Evolutionary conservation across 2,888 invertebrate genomes (phyloP).

Genomic region (Meteorus colon): DNA sequence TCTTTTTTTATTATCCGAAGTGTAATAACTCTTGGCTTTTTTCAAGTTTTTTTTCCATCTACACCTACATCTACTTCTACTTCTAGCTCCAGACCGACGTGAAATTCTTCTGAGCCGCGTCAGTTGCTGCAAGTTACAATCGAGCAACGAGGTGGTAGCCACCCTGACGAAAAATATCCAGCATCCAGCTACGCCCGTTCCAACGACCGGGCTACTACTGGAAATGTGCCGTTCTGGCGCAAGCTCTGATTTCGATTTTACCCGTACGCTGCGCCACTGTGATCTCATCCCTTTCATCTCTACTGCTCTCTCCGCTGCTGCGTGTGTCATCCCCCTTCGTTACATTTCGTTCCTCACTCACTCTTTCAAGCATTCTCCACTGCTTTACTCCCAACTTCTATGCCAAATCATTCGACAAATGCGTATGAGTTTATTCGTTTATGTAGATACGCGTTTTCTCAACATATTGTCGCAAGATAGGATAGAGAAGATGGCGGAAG

Average conservation of each 20-base stretch:
- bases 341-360: conserved; percentile 39
- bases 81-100: conserved; percentile 48
- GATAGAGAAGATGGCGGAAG: conserved; percentile 11
- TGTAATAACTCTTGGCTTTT: neutral
- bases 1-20: neutral
- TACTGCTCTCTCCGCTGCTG: neutral
- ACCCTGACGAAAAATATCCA: conserved; percentile 60
- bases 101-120: conserved; percentile 50
- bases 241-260: conserved; percentile 67
- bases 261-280: conserved; percentile 64
- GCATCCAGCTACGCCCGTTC: conserved; percentile 71
- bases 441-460: neutral
- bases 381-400: conserved; percentile 5
- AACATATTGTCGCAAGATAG: neutral
- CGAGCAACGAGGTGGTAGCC: conserved; percentile 52
- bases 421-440: neutral
- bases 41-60: conserved; percentile 46
- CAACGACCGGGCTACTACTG: conserved; percentile 71
- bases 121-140: conserved; percentile 51
- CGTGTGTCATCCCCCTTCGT: conserved; percentile 18
- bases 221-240: conserved; percentile 65
- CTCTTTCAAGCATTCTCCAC: conserved; percentile 13
- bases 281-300: conserved; percentile 39
- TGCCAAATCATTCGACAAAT: neutral
- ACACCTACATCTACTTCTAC: conserved; percentile 54